Evolutionary conservation across 2,113 vertebrate genomes (phyloP), one percentile per base, ranked within the genome.

Genomic region (Stigmatopora nigra): DNA sequence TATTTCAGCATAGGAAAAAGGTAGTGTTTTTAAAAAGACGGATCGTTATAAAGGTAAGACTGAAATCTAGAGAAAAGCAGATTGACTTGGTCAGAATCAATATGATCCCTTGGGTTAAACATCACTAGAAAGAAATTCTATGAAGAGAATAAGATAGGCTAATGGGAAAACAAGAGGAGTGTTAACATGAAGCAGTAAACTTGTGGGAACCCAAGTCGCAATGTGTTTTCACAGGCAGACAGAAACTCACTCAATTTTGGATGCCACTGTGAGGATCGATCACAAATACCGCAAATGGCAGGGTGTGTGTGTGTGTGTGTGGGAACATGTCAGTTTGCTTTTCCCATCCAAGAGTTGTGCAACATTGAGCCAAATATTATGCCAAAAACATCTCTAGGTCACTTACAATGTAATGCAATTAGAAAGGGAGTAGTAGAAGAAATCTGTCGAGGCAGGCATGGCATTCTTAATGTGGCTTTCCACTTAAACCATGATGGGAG

Each of bases 181-280:
- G 61, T 55, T 63, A 55, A 47, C 71, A 87, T 87, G 84, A 77
- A 85, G 68, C 41, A 53, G 31, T 76, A 69, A 58, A 57, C 70
- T 79, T 82, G 70, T 81, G 76, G 80, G 76, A 88, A 87, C 76
- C 38, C 5, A 68, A 78, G 72, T 59, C 19, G 15, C 63, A 76
- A 75, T 16, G 7, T 59, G 45, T 51, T 59, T 69, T 78, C 69
- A 68, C 20, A 73, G 65, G 67, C 41, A 65, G 31, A 6, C 45
- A 63, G 59, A 73, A 73, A 36, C 72, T 45, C 72, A 48, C 71
- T 73, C 77, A 75, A 75, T 59, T 84, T 83, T 77, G 82, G 84
- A 77, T 77, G 78, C 75, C 70, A 60, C 68, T 22, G 70, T 52
- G 14, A 55, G 19, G 71, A 84, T 85, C 64, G 45, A 84, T 81